A percentile compares a stretch with the other conserved stretches of the same genome.
phyloP scores from a whole-genome alignment of 2,888 invertebrate genomes.

The Megalurothrips usitatus region DNA sequence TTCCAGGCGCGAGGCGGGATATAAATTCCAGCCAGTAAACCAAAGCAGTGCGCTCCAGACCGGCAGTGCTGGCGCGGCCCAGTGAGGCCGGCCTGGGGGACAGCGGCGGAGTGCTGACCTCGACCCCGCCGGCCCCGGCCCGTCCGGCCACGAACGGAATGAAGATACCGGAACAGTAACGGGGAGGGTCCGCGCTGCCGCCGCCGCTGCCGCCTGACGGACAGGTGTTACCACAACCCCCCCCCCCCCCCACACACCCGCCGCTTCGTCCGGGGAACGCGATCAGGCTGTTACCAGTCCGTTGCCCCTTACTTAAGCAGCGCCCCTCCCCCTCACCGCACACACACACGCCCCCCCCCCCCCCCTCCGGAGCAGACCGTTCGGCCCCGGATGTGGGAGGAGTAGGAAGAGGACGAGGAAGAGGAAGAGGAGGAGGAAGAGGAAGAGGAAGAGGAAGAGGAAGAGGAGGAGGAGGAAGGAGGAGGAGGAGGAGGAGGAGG shows the following conservation, averaged over 20 bases:
- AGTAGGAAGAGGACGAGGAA: too few relatives aligned
- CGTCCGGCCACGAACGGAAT: not conserved
- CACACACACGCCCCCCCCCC: not conserved
- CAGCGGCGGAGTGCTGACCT: not conserved
- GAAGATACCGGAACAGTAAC: too few relatives aligned
- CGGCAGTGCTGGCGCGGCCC: not conserved
- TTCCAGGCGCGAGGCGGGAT: not conserved
- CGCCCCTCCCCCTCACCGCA: not conserved
- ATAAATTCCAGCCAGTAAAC: constrained; percentile 12
- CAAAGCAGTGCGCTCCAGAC: not conserved
- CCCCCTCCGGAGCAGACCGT: not conserved
- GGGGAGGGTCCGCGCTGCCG: not conserved
- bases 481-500: too few relatives aligned
- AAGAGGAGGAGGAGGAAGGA: too few relatives aligned
- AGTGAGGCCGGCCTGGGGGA: not conserved
- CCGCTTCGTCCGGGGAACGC: not conserved
- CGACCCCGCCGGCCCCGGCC: not conserved
- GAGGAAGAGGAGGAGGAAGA: too few relatives aligned
- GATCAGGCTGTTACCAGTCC: not conserved
- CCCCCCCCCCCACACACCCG: not conserved
- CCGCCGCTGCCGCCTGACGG: not conserved
- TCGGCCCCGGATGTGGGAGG: too few relatives aligned
- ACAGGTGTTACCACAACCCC: not conserved
- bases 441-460: too few relatives aligned
- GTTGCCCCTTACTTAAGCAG: not conserved